Evolutionary conservation across 1,140 invertebrate species (phyloP), one percentile per base, ranked within the genome.

Genomic region (Leptinotarsa undecemlineata): DNA sequence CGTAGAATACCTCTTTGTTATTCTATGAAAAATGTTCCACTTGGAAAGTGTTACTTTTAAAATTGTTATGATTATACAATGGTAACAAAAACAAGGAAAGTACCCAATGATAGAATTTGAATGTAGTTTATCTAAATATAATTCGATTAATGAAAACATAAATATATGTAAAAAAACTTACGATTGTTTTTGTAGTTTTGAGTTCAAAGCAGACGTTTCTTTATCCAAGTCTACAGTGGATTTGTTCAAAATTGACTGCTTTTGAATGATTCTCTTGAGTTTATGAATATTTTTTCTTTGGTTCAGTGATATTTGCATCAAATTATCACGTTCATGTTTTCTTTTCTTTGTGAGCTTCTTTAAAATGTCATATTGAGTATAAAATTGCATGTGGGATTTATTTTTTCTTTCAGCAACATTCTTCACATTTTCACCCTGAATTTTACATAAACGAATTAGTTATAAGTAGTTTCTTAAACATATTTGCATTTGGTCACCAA

Each of bases 131-230:
- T 26, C 23, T 26, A 26, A 26, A 26, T 33, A 33, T 33, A 33
- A 42, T 11, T 42, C 0, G 8, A 42, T 11, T 42, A 42, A 11
- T 42, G 8, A 11, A 11, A 42, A 42, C 33, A 26, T 26, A 42
- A 42, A 42, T 42, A 42, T 42, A 11, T 42, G 8, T 8, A 42
- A 57, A 57, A 57, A 57, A 19, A 17, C 51, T n/a, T 69, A 69
- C 68, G 68, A 69, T 51, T 48, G 33, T 48, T 69, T 47, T 69
- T 69, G 68, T 15, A 69, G 21, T 21, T 69, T 42, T 17, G 19
- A 48, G 23, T 69, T 69, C 19, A 69, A 48, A 17, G 2, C 19
- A 13, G 68, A 48, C n/a, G 48, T 69, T 47, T 48, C 42, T 17
- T 19, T n/a, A 8, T 69, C 26, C 2, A 69, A 47, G 1, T 20